phyloP scores from a whole-genome alignment of 1,140 invertebrate genomes.

The Brachionus asplanchnoidis region DNA sequence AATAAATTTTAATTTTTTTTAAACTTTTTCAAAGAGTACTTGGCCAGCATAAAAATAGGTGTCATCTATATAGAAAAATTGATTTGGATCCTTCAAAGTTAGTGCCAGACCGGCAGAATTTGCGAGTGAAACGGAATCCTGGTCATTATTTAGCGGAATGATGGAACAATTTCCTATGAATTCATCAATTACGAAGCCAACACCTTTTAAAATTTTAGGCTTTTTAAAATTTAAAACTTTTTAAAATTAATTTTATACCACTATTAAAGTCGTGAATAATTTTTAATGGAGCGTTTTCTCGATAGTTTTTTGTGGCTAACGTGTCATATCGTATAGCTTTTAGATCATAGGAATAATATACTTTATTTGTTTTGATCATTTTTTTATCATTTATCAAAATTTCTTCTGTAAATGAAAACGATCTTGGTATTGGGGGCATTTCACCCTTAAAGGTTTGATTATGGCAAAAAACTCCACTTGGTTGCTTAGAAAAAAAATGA shows the following conservation, averaged over 20 bases:
- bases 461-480: conserved; percentile 12
- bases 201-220: neutral
- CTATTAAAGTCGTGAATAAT: conserved; percentile 37
- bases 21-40: neutral
- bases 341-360: conserved; percentile 28
- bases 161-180: conserved; percentile 5
- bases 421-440: conserved; percentile 6
- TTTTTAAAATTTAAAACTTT: neutral
- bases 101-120: neutral
- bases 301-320: neutral
- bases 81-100: neutral
- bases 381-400: neutral
- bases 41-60: conserved; percentile 36
- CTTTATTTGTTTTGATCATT: neutral
- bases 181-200: conserved; percentile 34
- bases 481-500: neutral
- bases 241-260: neutral
- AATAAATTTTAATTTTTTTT: neutral
- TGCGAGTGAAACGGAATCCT: neutral
- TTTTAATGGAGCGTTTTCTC: conserved; percentile 20
- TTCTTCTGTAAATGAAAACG: conserved; percentile 25
- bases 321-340: neutral
- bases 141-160: neutral
- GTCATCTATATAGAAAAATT: conserved; percentile 28
- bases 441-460: conserved; percentile 19